Conservation (phyloP, 2,113 vertebrate genomes). For the Rana temporaria region DNA sequence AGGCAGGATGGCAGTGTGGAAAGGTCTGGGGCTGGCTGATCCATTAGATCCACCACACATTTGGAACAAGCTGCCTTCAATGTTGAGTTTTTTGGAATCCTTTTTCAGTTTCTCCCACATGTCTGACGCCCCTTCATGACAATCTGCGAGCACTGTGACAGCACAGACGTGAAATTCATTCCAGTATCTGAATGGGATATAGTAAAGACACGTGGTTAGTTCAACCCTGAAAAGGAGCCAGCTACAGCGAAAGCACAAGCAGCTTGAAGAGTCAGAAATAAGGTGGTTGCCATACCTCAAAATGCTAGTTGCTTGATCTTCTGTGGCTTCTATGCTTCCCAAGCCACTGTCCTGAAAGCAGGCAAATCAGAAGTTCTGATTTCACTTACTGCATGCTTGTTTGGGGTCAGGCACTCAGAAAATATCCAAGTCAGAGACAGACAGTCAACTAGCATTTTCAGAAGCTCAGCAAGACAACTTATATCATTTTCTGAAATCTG, state of each 20-base stretch:
- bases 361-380: neutral
- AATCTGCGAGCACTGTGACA: conserved; percentile 93
- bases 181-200: conserved; percentile 87
- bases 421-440: no score
- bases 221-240: neutral
- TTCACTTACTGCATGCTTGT: no score
- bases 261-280: neutral
- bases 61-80: conserved; percentile 97
- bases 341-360: neutral
- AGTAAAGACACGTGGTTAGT: conserved; percentile 60
- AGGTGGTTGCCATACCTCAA: no score
- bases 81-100: conserved; percentile 95
- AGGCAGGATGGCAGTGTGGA: conserved; percentile 71
- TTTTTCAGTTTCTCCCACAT: conserved; percentile 98
- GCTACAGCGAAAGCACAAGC: neutral
- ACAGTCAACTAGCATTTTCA: no score
- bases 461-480: no score
- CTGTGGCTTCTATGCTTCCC: no score
- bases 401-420: no score
- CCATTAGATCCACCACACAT: conserved; percentile 87
- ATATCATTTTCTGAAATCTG: no score
- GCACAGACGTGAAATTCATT: conserved; percentile 96
- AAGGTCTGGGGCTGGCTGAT: conserved; percentile 69
- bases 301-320: no score
- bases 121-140: conserved; percentile 95